Conservation (phyloP, 2,888 invertebrate genomes). For the Ophraella communa region DNA sequence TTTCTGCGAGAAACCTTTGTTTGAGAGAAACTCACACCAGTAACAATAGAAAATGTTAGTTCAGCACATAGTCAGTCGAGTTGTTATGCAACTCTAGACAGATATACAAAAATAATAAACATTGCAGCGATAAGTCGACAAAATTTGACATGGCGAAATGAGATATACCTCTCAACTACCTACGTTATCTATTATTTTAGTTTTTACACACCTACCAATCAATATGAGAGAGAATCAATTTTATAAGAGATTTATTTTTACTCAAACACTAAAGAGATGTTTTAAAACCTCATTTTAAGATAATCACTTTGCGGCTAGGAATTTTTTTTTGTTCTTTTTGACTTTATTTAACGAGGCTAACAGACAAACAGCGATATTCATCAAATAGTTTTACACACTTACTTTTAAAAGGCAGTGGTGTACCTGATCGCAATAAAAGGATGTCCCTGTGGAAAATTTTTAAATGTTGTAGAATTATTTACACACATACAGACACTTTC, state of each 20-base stretch:
- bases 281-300: constrained; percentile 3
- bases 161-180: background rate
- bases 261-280: background rate
- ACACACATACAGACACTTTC: too few species aligned
- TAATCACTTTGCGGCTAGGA: constrained; percentile 5
- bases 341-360: background rate
- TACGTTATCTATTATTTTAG: background rate
- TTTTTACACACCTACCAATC: background rate
- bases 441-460: too few species aligned
- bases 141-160: background rate
- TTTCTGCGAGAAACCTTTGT: background rate
- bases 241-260: background rate
- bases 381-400: background rate
- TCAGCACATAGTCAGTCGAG: background rate
- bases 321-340: background rate
- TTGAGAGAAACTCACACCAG: background rate
- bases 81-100: background rate
- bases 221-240: background rate
- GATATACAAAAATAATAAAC: background rate
- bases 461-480: too few species aligned
- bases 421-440: background rate
- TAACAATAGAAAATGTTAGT: background rate
- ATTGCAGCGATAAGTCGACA: too few species aligned
- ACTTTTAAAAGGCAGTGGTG: background rate
- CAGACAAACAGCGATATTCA: background rate